A percentile compares a stretch with the other conserved stretches of the same genome.
Evolutionary conservation across 2,797 vertebrate species (phyloP).

Genomic region (Adrianichthys oophorus): DNA sequence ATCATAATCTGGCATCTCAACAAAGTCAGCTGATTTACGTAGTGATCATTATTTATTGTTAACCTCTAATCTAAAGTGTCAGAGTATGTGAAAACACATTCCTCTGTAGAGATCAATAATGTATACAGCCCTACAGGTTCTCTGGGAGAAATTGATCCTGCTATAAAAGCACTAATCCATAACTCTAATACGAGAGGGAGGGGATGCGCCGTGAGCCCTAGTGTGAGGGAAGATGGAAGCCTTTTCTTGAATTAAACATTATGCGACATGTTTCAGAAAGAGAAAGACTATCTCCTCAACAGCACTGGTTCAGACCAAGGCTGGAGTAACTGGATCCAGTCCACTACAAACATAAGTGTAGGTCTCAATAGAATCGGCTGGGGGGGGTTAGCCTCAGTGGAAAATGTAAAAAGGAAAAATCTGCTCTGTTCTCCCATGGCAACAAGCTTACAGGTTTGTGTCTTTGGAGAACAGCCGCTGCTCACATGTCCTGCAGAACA

Average conservation of each 20-base stretch:
- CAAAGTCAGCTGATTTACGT: slow-evolving; percentile 60
- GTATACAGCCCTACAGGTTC: slow-evolving; percentile 60
- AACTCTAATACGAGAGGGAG: slow-evolving; percentile 67
- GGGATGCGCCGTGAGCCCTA: slow-evolving; percentile 31
- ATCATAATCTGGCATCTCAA: slow-evolving; percentile 31
- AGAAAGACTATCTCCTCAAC: not conserved
- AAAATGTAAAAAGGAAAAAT: no score
- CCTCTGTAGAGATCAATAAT: slow-evolving; percentile 57
- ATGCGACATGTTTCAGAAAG: slow-evolving; percentile 6
- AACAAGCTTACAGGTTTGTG: no score
- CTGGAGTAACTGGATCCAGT: not conserved
- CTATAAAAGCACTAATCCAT: slow-evolving; percentile 75
- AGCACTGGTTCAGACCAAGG: not conserved
- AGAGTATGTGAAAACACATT: slow-evolving; percentile 48
- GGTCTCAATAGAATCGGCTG: no score
- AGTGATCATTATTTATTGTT: slow-evolving; percentile 70
- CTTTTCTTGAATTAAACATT: slow-evolving; percentile 4
- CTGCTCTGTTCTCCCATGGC: no score
- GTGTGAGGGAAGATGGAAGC: slow-evolving; percentile 14
- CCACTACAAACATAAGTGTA: no score
- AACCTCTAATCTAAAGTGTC: slow-evolving; percentile 54
- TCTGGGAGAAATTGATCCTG: slow-evolving; percentile 65
- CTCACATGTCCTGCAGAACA: no score
- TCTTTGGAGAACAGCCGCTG: no score
- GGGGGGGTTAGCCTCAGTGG: no score